phyloP scores from a whole-genome alignment of 2,113 vertebrate genomes.

The Brachyhypopomus gauderio region DNA sequence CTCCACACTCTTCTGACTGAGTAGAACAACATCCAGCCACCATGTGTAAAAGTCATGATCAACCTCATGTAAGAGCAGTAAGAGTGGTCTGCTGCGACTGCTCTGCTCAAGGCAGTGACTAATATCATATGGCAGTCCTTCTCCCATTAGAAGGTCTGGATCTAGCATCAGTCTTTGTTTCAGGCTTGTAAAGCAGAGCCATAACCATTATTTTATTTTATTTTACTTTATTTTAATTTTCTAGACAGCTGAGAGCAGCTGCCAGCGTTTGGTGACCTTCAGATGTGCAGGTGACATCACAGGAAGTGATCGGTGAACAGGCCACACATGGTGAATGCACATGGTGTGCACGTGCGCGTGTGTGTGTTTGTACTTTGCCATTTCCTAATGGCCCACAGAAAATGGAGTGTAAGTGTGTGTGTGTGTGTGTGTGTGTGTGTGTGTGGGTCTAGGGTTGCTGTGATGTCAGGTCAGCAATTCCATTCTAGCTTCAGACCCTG shows the following conservation, averaged over 20 bases:
- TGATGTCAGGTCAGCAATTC: too few species aligned
- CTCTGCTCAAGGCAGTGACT: constrained; percentile 28
- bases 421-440: neutral
- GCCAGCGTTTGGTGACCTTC: constrained; percentile 15
- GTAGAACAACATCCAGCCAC: constrained; percentile 53
- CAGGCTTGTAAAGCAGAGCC: constrained; percentile 41
- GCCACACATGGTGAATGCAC: too few species aligned
- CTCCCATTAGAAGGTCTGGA: constrained; percentile 29
- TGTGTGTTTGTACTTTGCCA: neutral
- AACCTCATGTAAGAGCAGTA: constrained; percentile 53
- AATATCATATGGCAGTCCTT: constrained; percentile 29
- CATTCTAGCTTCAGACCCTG: constrained; percentile 46
- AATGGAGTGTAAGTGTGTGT: constrained; percentile 21
- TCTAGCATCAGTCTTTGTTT: constrained; percentile 37
- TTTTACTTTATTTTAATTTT: neutral
- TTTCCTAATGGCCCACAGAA: constrained; percentile 34
- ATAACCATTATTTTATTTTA: neutral
- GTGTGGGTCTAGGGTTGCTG: too few species aligned
- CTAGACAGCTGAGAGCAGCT: neutral
- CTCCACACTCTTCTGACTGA: constrained; percentile 52
- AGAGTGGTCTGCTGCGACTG: constrained; percentile 34
- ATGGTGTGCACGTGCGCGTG: too few species aligned
- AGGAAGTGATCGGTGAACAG: too few species aligned
- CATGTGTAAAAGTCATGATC: constrained; percentile 59
- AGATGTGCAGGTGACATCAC: constrained; percentile 13